These are phyloP conservation scores for Bufotes viridis DNA, from an alignment of 2,797 vertebrate genomes.

Conservation along the genomic window DNA sequence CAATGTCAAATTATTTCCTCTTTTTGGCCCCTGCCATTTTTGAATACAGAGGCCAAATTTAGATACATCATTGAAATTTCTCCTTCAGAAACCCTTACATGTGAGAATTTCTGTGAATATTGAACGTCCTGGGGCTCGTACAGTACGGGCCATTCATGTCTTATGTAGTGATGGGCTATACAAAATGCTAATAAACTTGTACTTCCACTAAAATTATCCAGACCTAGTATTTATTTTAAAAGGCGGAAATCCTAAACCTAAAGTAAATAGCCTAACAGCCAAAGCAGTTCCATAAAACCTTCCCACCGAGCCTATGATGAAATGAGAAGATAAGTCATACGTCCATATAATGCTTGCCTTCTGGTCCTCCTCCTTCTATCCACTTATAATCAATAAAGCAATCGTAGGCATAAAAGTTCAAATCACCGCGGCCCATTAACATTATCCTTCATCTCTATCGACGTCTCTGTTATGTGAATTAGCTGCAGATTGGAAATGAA, in stretches of 20 bases:
- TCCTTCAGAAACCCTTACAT: neutral
- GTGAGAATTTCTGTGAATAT: neutral
- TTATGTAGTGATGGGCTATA: slow-evolving; percentile 19
- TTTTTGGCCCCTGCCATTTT: neutral
- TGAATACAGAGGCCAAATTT: neutral
- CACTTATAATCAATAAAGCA: slow-evolving; percentile 70
- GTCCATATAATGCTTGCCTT: slow-evolving; percentile 50
- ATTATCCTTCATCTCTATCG: slow-evolving; percentile 74
- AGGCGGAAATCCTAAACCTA: slow-evolving; percentile 41
- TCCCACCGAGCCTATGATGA: neutral
- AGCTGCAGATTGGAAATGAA: slow-evolving; percentile 75
- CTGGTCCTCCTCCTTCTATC: slow-evolving; percentile 62
- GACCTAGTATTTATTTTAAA: slow-evolving; percentile 20
- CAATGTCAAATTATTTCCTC: neutral
- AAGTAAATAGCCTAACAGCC: slow-evolving; percentile 20
- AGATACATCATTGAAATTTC: neutral
- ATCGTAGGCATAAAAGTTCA: slow-evolving; percentile 71
- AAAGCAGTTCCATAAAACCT: slow-evolving; percentile 19
- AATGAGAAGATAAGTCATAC: slow-evolving; percentile 46
- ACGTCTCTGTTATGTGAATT: slow-evolving; percentile 68
- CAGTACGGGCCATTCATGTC: too few relatives aligned
- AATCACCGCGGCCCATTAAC: slow-evolving; percentile 70
- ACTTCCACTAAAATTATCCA: slow-evolving; percentile 23
- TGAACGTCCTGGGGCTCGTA: neutral
- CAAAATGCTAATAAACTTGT: slow-evolving; percentile 33